These are phyloP conservation scores for Parnassius apollo DNA, from an alignment of 2,888 invertebrate species.

Conservation along the genomic window DNA sequence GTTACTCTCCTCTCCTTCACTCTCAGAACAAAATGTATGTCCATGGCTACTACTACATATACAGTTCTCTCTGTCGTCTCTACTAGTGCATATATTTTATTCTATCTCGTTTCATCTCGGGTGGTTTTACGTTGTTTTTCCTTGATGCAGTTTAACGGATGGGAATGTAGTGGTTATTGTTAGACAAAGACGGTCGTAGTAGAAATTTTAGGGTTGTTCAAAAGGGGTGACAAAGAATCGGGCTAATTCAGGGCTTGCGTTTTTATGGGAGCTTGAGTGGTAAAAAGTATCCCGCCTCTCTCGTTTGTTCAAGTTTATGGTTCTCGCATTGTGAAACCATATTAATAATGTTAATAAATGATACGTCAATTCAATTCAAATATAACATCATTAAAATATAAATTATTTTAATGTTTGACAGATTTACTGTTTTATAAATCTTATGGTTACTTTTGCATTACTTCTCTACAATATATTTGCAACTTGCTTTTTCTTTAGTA, in stretches of 20 bases:
- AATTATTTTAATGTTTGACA: conserved; percentile 59
- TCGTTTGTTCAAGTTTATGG: conserved; percentile 79
- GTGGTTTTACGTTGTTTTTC: conserved; percentile 79
- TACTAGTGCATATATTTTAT: conserved; percentile 80
- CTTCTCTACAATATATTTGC: conserved; percentile 8
- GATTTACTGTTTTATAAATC: conserved; percentile 28
- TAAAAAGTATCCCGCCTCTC: conserved; percentile 81
- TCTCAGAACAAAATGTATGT: conserved; percentile 63
- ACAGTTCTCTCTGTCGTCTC: conserved; percentile 73
- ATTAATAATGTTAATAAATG: conserved; percentile 77
- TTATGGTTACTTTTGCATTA: not conserved
- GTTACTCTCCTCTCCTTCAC: conserved; percentile 67
- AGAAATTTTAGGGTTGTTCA: conserved; percentile 78
- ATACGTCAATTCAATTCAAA: conserved; percentile 62
- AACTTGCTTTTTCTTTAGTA: conserved; percentile 25
- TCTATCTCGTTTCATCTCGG: conserved; percentile 81
- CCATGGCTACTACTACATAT: conserved; percentile 75
- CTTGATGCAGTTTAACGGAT: conserved; percentile 81
- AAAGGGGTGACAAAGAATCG: conserved; percentile 81
- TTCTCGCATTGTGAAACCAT: conserved; percentile 67
- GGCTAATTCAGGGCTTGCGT: conserved; percentile 80
- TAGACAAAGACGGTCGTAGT: conserved; percentile 80
- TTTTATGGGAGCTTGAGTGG: conserved; percentile 77
- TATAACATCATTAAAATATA: conserved; percentile 52
- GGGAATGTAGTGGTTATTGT: conserved; percentile 81